These are phyloP conservation scores for Neolamprologus falcicula DNA, from an alignment of 2,113 vertebrate genomes.

Conservation along the genomic window DNA sequence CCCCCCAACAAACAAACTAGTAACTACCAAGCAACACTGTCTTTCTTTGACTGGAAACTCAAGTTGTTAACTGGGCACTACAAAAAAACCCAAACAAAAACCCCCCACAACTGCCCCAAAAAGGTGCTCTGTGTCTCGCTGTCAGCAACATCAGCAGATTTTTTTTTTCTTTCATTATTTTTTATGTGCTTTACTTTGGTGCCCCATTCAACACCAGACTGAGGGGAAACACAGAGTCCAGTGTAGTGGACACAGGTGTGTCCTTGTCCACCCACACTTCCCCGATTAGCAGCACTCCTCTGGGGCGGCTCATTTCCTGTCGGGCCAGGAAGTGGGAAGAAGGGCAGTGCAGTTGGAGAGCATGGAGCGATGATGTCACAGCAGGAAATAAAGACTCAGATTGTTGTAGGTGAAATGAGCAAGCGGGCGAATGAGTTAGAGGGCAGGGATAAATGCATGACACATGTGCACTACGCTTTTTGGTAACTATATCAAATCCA, in stretches of 20 bases:
- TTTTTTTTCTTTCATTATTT: background rate
- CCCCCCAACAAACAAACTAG: accelerated
- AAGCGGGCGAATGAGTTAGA: background rate
- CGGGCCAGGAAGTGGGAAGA: constrained; percentile 51
- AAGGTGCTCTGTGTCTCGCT: background rate
- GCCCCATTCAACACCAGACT: constrained; percentile 18
- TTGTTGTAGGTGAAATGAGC: constrained; percentile 28
- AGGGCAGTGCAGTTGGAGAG: constrained; percentile 25
- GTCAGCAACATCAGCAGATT: background rate
- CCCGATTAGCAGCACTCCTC: background rate
- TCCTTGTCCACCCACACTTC: constrained; percentile 45
- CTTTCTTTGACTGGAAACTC: background rate
- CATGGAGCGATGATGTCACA: constrained; percentile 41
- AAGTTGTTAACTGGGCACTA: background rate
- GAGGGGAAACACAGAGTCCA: constrained; percentile 18
- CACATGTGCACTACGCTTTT: background rate
- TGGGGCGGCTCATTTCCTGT: constrained; percentile 45
- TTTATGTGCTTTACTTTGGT: background rate
- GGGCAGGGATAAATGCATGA: background rate
- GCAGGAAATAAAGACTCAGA: constrained; percentile 46
- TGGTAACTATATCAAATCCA: background rate
- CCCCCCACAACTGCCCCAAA: accelerated
- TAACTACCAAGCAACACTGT: background rate
- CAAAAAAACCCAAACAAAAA: accelerated
- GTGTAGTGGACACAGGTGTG: constrained; percentile 61